Percentiles rank a stretch among this genome's conserved stretches.
Conservation (phyloP, 2,888 invertebrate genomes). For the Achlya flavicornis region DNA sequence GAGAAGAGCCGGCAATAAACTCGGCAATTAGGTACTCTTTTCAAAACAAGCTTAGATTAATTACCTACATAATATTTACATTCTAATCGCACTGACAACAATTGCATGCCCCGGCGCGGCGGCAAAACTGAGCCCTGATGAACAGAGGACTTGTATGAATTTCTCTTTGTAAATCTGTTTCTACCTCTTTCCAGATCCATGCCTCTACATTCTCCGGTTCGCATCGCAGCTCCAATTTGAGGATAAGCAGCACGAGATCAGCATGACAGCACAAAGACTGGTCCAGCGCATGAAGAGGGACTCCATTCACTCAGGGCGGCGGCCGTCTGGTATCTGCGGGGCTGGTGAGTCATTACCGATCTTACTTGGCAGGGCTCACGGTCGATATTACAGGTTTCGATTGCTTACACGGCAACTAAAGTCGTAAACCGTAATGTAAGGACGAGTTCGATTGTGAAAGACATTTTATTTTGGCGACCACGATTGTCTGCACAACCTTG, state of each 20-base stretch:
- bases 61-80: no score
- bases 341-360: slow-evolving; percentile 86
- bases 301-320: slow-evolving; percentile 97
- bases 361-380: slow-evolving; percentile 3
- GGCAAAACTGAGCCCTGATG: no score
- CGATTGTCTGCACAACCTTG: slow-evolving; percentile 8
- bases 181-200: slow-evolving; percentile 90
- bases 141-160: background rate
- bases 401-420: slow-evolving; percentile 4
- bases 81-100: no score
- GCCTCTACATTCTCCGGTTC: slow-evolving; percentile 97
- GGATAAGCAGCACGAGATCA: slow-evolving; percentile 96
- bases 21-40: no score
- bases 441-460: slow-evolving; percentile 9
- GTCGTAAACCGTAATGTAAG: slow-evolving; percentile 8
- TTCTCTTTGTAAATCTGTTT: background rate
- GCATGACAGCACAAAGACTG: slow-evolving; percentile 95
- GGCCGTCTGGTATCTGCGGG: slow-evolving; percentile 98
- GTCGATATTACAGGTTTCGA: slow-evolving; percentile 5
- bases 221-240: slow-evolving; percentile 96
- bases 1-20: no score
- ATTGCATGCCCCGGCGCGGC: no score
- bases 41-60: no score
- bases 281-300: slow-evolving; percentile 99
- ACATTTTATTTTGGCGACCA: background rate